A percentile compares a stretch with the other conserved stretches of the same genome.
Conservation (phyloP, 2,797 vertebrate species). For the Ptychadena robeensis region DNA sequence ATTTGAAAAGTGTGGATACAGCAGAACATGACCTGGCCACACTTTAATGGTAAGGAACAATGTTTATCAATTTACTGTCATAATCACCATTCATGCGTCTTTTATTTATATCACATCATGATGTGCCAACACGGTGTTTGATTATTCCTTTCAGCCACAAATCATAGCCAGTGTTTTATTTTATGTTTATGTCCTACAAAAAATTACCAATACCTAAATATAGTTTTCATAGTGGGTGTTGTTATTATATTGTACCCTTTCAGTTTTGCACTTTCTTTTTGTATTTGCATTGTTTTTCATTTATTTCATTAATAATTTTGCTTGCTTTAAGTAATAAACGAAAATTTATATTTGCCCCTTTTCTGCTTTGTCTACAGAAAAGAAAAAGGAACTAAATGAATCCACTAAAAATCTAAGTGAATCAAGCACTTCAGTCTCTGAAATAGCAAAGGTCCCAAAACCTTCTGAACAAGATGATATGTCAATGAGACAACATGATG, state of each 20-base stretch:
- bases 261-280: conserved; percentile 31
- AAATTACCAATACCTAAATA: conserved; percentile 12
- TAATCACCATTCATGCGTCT: conserved; percentile 49
- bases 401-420: background rate
- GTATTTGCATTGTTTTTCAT: conserved; percentile 13
- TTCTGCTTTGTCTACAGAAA: conserved; percentile 46
- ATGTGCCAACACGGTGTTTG: conserved; percentile 29
- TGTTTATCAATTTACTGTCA: conserved; percentile 58
- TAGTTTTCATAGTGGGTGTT: conserved; percentile 34
- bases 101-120: conserved; percentile 35
- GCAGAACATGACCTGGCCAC: conserved; percentile 62
- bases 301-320: background rate
- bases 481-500: conserved; percentile 47
- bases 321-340: background rate
- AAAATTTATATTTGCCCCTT: background rate
- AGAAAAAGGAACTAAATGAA: conserved; percentile 17
- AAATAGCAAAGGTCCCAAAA: conserved; percentile 24
- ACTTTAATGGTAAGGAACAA: conserved; percentile 60
- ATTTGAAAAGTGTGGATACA: conserved; percentile 60
- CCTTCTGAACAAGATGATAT: conserved; percentile 22
- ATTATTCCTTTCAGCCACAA: conserved; percentile 32
- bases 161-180: conserved; percentile 41
- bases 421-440: conserved; percentile 1
- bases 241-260: conserved; percentile 38
- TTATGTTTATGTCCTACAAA: conserved; percentile 20